Percentiles rank a stretch among this genome's conserved stretches.
Conservation (phyloP, 2,797 vertebrate species). For the Corythornis leucogaster region DNA sequence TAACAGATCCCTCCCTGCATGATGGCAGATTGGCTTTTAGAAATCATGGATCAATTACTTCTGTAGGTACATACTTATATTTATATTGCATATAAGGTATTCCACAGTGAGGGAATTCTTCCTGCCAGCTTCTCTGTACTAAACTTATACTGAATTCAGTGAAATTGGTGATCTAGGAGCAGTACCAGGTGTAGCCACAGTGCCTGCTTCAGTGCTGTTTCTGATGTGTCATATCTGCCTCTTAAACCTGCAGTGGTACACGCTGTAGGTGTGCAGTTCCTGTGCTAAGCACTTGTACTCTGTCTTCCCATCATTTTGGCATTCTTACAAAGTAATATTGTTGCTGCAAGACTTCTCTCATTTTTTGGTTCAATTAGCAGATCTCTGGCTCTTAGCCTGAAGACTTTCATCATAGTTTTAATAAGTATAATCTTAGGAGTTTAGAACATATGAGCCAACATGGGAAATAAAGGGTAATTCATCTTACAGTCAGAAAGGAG, state of each 20-base stretch:
- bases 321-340: not conserved
- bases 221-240: not conserved
- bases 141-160: not conserved
- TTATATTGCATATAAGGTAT: not conserved
- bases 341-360: not conserved
- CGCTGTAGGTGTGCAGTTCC: rapidly evolving
- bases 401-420: not conserved
- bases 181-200: not conserved
- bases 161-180: not conserved
- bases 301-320: rapidly evolving
- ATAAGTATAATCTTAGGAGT: not conserved
- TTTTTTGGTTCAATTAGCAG: not conserved
- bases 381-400: not conserved
- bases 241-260: rapidly evolving
- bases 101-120: not conserved
- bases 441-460: not conserved
- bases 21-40: not conserved
- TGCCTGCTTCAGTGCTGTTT: not conserved
- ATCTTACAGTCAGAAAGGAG: not conserved
- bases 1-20: not conserved
- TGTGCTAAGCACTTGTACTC: not conserved
- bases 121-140: not conserved
- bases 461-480: not conserved
- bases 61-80: not conserved
- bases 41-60: not conserved